Evolutionary conservation across 1,140 invertebrate species (phyloP).

Genomic region (Gryllus bimaculatus): DNA sequence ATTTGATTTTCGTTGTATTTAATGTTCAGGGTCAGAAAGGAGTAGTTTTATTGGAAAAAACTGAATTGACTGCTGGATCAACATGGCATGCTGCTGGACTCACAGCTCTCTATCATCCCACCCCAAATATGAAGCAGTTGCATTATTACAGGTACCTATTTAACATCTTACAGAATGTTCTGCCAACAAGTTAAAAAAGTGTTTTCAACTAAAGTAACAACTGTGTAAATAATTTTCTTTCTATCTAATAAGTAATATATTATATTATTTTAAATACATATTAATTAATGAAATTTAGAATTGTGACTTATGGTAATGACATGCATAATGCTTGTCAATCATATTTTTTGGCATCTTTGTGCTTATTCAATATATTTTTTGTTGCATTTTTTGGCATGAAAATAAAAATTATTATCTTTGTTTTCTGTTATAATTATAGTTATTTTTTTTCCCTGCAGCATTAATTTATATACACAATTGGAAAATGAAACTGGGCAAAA

Average conservation of each 20-base stretch:
- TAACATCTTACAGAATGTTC: neutral
- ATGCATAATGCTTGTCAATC: too few relatives aligned
- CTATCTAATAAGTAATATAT: too few relatives aligned
- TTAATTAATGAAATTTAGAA: too few relatives aligned
- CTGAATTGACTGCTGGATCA: neutral
- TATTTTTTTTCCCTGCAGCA: neutral
- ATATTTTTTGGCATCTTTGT: too few relatives aligned
- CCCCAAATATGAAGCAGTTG: neutral
- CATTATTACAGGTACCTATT: neutral
- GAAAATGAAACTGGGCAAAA: neutral
- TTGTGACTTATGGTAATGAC: too few relatives aligned
- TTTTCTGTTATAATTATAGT: too few relatives aligned
- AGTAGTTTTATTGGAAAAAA: neutral
- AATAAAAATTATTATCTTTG: too few relatives aligned
- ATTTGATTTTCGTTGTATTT: neutral
- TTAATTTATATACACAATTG: neutral
- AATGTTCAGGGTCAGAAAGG: neutral
- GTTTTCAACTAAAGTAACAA: neutral
- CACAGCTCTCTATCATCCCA: neutral
- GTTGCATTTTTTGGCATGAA: too few relatives aligned
- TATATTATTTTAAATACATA: too few relatives aligned
- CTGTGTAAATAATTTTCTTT: too few relatives aligned
- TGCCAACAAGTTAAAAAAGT: neutral
- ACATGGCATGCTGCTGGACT: neutral
- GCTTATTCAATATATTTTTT: too few relatives aligned